Evolutionary conservation across 1,140 invertebrate genomes (phyloP), one percentile per base, ranked within the genome.

Genomic region (Oryctes rhinoceros): DNA sequence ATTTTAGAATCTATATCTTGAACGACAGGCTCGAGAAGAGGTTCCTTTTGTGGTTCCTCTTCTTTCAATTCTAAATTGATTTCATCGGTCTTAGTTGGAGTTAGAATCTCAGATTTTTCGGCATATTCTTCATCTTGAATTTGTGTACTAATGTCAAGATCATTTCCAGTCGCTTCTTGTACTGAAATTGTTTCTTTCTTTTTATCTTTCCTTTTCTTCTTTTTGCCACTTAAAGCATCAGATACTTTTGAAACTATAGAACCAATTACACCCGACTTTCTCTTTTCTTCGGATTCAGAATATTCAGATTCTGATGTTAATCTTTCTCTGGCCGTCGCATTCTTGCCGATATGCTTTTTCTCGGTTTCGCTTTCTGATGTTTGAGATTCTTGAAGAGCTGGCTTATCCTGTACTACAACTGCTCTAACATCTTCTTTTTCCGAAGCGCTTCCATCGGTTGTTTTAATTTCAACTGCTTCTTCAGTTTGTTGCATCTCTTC

Each of bases 211-310:
- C 35, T 78, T n/a, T 59, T 78, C 48, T 78, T 78, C 18, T 77
- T 71, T 59, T 82, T 84, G 81, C 85, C 78, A 24, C 74, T 80
- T 67, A 84, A 81, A 75, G 83, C 84, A 53, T 85, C 83, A 37
- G 84, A 79, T 9, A 84, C 85, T 80, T 85, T 86, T 10, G 82
- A 81, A 6, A 83, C 81, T n/a, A 86, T 83, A 24, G 82, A 81
- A 53, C 81, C 81, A 47, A 86, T 83, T n/a, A 85, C 80, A 15
- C 84, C 81, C 0, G 83, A 80, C 80, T 81, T 82, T n/a, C 81
- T 48, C 59, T 82, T 47, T 67, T 79, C 79, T 76, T 79, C 67
- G 53, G 80, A 53, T 44, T 80, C 80, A 47, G 83, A 80, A 67
- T 79, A 79, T 75, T 83, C 80, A 48, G 79, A 81, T 80, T 82